Evolutionary conservation across 2,888 invertebrate species (phyloP), one percentile per base, ranked within the genome.

Genomic region (Aporophyla lueneburgensis): DNA sequence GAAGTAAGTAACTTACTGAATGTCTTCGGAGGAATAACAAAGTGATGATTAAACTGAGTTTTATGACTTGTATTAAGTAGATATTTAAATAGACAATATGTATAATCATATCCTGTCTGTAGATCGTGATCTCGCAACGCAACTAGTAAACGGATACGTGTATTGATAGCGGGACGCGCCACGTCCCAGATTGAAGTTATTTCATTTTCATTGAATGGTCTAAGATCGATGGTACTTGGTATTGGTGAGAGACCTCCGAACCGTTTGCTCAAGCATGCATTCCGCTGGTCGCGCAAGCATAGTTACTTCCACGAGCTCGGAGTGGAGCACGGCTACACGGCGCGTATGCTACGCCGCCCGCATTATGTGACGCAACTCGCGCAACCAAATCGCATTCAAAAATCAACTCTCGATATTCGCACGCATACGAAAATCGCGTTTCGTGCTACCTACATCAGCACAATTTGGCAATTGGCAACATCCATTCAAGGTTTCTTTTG

Each of bases 401-500:
- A 91, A 88, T 78, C 87, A 86, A 86, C 84, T 88, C 89, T 87
- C 85, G 84, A 84, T 87, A 88, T 87, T 87, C 89, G 83, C 91
- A 92, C 91, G 90, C 91, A 89, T 88, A 89, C 86, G 73, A 80
- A 82, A 88, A 87, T 77, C 80, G 81, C 76, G 86, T 87, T 86
- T 88, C 89, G 86, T 89, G 89, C 88, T 90, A 86, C 87, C 89
- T 86, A 90, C 88, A 89, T 89, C 88, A 87, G 86, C 89, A 89
- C 89, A 89, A 88, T 93, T 93, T 92, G 90, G 92, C 92, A 91
- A 93, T 89, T 90, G 90, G 88, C 89, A 91, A 92, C 91, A 91
- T 90, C 88, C 85, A 87, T 75, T 85, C 93, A 93, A 93, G 92
- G 93, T 90, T 91, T 90, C 87, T 88, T 90, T 91, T 91, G 91